Evolutionary conservation across 2,113 vertebrate genomes (phyloP).

Genomic region (Pomatostomus ruficeps): DNA sequence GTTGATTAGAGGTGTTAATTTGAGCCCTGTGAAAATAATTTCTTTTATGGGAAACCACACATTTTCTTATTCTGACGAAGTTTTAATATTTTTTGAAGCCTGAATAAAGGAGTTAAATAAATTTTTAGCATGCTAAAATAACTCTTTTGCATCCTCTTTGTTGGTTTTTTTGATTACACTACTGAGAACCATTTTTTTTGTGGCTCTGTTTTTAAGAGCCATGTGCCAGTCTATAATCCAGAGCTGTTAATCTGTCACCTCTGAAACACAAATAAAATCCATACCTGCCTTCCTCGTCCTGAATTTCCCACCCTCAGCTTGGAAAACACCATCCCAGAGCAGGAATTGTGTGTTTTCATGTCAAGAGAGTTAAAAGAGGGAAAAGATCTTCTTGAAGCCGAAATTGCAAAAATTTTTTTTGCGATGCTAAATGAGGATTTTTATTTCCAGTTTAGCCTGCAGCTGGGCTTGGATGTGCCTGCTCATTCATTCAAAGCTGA

Average conservation of each 20-base stretch:
- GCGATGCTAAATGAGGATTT: not conserved
- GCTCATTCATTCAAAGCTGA: not conserved
- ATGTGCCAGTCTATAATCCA: not conserved
- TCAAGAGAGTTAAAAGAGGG: not conserved
- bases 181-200: not conserved
- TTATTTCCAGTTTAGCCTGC: not conserved
- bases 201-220: not conserved
- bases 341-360: not conserved
- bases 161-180: not conserved
- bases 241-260: not conserved
- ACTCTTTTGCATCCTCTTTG: not conserved
- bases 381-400: not conserved
- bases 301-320: not conserved
- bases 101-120: not conserved
- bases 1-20: not conserved
- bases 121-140: not conserved
- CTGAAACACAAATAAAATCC: not conserved
- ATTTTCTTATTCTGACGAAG: not conserved
- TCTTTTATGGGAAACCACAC: accelerated
- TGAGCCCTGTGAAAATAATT: not conserved
- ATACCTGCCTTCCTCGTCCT: not conserved
- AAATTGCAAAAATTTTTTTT: not conserved
- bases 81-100: not conserved
- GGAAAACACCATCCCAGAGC: not conserved
- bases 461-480: not conserved